Base-by-base conservation (phyloP, 2,888 invertebrate species). In the Mamestra brassicae region DNA sequence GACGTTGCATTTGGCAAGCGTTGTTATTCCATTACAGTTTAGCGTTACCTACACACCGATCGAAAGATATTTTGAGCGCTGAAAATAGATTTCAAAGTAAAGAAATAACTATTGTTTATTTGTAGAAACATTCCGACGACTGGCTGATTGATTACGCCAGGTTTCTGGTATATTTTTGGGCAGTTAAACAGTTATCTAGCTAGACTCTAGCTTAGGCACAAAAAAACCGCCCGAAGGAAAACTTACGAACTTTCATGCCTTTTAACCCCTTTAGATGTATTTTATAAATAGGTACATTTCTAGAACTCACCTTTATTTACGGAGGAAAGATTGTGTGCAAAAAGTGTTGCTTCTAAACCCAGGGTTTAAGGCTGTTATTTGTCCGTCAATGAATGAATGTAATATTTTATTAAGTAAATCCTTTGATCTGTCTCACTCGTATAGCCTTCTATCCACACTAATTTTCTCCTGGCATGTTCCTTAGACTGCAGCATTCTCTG, bases 1-100 rank as follows among this genome's bases (percentile, higher is more conserved):
- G 8, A 62, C 55, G 11, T 38, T 68, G 45, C 66, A 86, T 79
- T 87, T 86, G 85, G 85, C 86, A 80, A 62, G 17, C 64, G 60
- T 26, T 68, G 36, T 57, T 68, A 26, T 69, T 85, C 79, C 76
- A 80, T 85, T 85, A 86, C 42, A 60, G 76, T 78, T 63, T 80
- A 64, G 52, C 50, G 73, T 84, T 86, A 74, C 80, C 67, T 61
- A 85, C 34, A 17, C 58, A 45, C 38, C 10, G 61, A 79, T 77
- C 68, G 71, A 75, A 73, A 72, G n/a, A 71, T 79, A 38, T 85
- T 67, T 71, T 73, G 74, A 71, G 15, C 8, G 13, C 47, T 17
- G 26, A 61, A 67, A 80, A 86, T 78, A 81, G 71, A 83, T 79
- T 76, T 71, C 52, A 26, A 52, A 45, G 71, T 55, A 80, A 76